Conservation (phyloP, 2,113 vertebrate genomes). For the Periophthalmodon schlosseri region DNA sequence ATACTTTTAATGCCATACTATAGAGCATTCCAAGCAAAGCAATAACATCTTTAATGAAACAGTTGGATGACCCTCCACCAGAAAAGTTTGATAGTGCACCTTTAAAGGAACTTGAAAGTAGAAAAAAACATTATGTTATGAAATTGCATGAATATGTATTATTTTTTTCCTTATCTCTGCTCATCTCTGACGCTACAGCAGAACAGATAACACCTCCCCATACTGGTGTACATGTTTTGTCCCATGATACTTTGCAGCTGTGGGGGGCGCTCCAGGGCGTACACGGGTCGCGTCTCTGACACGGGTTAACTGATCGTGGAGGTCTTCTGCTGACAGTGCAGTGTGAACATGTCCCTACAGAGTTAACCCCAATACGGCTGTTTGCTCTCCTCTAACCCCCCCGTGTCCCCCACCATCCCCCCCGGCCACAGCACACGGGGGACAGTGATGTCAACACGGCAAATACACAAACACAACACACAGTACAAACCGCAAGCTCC, state of each 20-base stretch:
- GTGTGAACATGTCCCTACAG: constrained; percentile 63
- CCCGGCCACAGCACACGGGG: constrained; percentile 21
- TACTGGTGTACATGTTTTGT: constrained; percentile 10
- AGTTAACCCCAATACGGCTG: constrained; percentile 70
- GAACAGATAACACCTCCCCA: not conserved
- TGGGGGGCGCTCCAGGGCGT: constrained; percentile 15
- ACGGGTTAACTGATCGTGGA: constrained; percentile 64
- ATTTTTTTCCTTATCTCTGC: not conserved
- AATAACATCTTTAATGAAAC: too few relatives aligned
- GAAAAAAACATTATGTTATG: too few relatives aligned
- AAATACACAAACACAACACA: constrained; percentile 22
- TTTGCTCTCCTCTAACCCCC: constrained; percentile 61
- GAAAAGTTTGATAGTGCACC: too few relatives aligned
- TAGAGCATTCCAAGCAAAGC: too few relatives aligned
- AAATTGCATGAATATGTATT: too few relatives aligned
- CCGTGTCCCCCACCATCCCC: constrained; percentile 42
- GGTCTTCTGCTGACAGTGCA: constrained; percentile 70
- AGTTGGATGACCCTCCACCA: too few relatives aligned
- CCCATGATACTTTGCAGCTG: constrained; percentile 32
- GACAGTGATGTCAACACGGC: constrained; percentile 43
- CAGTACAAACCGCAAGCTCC: constrained; percentile 13
- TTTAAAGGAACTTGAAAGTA: too few relatives aligned
- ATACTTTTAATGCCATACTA: too few relatives aligned
- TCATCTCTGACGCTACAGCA: not conserved
- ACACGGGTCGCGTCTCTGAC: constrained; percentile 52